Evolutionary conservation across 2,113 vertebrate species (phyloP), one percentile per base, ranked within the genome.

Genomic region (Neoarius graeffei): DNA sequence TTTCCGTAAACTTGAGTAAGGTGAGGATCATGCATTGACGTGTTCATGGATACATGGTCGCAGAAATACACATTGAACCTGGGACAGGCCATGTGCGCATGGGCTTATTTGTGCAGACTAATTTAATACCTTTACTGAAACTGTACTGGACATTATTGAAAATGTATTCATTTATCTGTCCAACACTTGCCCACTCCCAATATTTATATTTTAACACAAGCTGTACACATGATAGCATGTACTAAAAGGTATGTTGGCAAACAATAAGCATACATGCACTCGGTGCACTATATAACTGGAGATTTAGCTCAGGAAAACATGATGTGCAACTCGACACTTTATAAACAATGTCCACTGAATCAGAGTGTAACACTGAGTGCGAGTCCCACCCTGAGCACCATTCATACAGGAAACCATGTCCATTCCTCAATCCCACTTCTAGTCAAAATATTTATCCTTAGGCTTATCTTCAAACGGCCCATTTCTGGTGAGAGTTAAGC

Each of bases 391-490:
- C 62, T 30, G 42, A 84, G 17, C 14, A 27, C 27, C 13, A 19
- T n/a, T 2, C 23, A 52, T 54, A 67, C 82, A 84, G 82, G 82
- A 84, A 84, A 67, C 48, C 13, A 84, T 52, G 67, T 27, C 48
- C 48, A 84, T 67, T 66, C 62, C 82, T 84, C 62, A 84, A 67
- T 67, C 62, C 42, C 62, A 52, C 82, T 52, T 67, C 48, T 17
- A 52, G 54, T 52, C 48, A 54, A 87, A 87, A 69, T 87, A 87
- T 81, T 59, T 73, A 74, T 42, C 23, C 9, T 57, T 19, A 14
- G 2, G 20, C 84, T 74, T 77, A 77, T 50, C 66, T 87, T 27
- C 23, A 82, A 73, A 87, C 50, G 64, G 4, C 14, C 35, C 25
- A 60, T 73, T 73, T 71, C 48, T 87, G 52, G 30, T 56, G 3